Conservation (phyloP, 2,113 vertebrate genomes). For the Gallinago paraguaiae region DNA sequence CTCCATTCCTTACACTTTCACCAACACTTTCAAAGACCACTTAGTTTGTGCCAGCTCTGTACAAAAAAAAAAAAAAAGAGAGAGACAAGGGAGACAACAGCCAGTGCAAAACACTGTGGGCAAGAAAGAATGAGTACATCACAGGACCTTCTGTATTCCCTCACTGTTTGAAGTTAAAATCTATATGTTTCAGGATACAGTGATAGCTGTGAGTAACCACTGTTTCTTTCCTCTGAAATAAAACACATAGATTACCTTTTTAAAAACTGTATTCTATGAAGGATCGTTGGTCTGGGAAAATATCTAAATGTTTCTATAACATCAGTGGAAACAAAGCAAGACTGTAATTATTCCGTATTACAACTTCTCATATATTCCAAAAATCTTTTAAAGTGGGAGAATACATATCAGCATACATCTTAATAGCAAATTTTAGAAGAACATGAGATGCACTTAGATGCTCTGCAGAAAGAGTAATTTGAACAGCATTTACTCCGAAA, state of each 20-base stretch:
- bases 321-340: not conserved
- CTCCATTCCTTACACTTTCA: not conserved
- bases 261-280: not conserved
- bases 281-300: not conserved
- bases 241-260: not conserved
- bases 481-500: slow-evolving; percentile 3
- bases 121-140: not conserved
- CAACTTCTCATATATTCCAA: not conserved
- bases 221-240: not conserved
- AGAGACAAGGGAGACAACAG: not conserved
- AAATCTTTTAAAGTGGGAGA: not conserved
- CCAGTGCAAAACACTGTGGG: not conserved
- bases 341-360: not conserved
- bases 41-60: not conserved
- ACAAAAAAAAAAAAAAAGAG: not conserved
- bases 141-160: not conserved
- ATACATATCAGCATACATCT: not conserved
- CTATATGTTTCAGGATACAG: accelerated
- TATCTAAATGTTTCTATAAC: not conserved
- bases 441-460: not conserved
- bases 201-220: not conserved
- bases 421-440: not conserved
- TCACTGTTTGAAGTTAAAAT: not conserved
- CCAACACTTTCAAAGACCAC: not conserved
- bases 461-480: slow-evolving; percentile 21